Evolutionary conservation across 1,140 invertebrate species (phyloP), one percentile per base, ranked within the genome.

Genomic region (Anagrus nilaparvatae): DNA sequence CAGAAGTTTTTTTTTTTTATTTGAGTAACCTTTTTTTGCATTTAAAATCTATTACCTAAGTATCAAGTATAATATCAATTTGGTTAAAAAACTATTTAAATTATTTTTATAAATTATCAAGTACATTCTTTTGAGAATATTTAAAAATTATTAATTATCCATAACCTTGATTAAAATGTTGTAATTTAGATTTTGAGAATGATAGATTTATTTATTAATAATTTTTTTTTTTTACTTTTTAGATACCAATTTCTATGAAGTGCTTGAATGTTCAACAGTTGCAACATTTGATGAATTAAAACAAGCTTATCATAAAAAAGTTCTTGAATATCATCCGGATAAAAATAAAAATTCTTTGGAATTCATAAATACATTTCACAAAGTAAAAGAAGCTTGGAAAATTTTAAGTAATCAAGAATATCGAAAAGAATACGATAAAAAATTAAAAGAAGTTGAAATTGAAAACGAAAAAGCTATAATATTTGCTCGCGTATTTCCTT

Each of bases 361-460:
- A 34, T 60, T 43, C 36, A 44, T 43, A 25, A 57, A 60, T 44
- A 52, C 53, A 28, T 81, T 80, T 61, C 49, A 71, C 14, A 39
- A 59, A 6, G 69, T 83, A 16, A 70, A 77, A 47, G 65, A 74
- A 58, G 80, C 79, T 8, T 82, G 78, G 77, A 68, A 72, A 47
- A 62, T 73, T 19, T 57, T 83, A 25, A 65, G 72, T 39, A 62
- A 81, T 51, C 53, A 65, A 7, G 49, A 70, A 17, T 60, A 44
- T 5, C 65, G 74, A 27, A 73, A 68, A 57, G 60, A 73, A 33
- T 82, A 82, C 51, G 76, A 83, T 56, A 63, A 69, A 0, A 43
- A 60, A 24, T 59, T 73, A 25, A 60, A 57, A 30, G 72, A 77
- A 48, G 55, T 43, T 5, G 52, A 71, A 42, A 65, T 77, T 28